Evolutionary conservation across 2,113 vertebrate species (phyloP).

Genomic region (Raja brachyura): DNA sequence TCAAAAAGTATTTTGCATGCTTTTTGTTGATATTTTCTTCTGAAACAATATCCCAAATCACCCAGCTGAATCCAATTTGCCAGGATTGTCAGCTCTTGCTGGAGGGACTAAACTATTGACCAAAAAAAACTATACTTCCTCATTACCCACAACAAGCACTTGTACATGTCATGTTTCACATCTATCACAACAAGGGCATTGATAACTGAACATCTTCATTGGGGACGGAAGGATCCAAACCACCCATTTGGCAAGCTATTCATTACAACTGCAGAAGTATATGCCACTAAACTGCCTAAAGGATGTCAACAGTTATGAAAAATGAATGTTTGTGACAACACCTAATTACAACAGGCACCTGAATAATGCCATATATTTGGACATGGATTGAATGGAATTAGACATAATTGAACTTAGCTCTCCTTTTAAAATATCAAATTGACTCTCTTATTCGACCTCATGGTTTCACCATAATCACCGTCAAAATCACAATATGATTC

Average conservation of each 20-base stretch:
- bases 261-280: not conserved
- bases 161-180: not conserved
- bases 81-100: not conserved
- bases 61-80: not conserved
- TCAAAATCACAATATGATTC: not conserved
- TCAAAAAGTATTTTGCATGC: not conserved
- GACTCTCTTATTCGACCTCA: not conserved
- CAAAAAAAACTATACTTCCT: not conserved
- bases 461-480: not conserved
- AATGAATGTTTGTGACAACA: not conserved
- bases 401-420: not conserved
- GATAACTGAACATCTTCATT: not conserved
- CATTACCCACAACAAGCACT: not conserved
- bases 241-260: not conserved
- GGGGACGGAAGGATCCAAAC: not conserved
- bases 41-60: not conserved
- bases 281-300: not conserved
- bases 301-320: not conserved
- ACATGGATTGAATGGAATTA: not conserved
- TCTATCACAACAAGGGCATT: not conserved
- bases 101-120: not conserved
- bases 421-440: not conserved
- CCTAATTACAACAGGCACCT: not conserved
- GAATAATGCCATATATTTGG: not conserved
- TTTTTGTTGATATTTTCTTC: not conserved